A percentile compares a stretch with the other conserved stretches of the same genome.
Conservation (phyloP, 2,113 vertebrate genomes). For the Pyxicephalus adspersus region DNA sequence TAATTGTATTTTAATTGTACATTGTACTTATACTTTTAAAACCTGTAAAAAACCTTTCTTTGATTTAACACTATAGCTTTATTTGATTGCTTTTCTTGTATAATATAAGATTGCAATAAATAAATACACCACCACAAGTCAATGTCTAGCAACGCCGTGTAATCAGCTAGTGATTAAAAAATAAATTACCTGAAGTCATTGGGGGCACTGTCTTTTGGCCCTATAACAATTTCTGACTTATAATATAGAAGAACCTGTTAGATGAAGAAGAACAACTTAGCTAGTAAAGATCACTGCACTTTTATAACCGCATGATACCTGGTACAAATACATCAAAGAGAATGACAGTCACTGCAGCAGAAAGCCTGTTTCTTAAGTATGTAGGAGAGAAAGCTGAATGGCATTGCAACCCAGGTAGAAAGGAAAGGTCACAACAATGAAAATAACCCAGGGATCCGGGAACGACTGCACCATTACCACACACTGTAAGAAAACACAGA, state of each 20-base stretch:
- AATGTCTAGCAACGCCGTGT: no score
- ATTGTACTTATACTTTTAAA: no score
- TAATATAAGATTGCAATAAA: no score
- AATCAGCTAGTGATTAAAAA: no score
- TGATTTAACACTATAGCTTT: no score
- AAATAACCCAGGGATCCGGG: slow-evolving; percentile 65
- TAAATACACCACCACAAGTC: no score
- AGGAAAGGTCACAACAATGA: slow-evolving; percentile 71
- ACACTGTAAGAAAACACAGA: slow-evolving; percentile 62
- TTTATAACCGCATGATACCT: slow-evolving; percentile 50
- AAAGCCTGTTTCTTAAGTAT: slow-evolving; percentile 53
- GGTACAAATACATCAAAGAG: slow-evolving; percentile 58
- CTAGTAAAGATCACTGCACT: slow-evolving; percentile 58
- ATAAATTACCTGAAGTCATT: neutral
- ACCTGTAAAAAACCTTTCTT: no score
- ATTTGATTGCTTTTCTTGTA: no score
- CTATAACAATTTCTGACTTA: slow-evolving; percentile 54
- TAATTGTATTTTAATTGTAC: no score
- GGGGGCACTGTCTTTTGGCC: slow-evolving; percentile 23
- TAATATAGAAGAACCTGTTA: slow-evolving; percentile 50
- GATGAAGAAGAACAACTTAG: slow-evolving; percentile 44
- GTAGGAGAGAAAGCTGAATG: slow-evolving; percentile 54
- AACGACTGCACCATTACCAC: slow-evolving; percentile 62
- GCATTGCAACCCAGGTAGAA: slow-evolving; percentile 57
- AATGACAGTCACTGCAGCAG: slow-evolving; percentile 41